phyloP scores from a whole-genome alignment of 2,888 invertebrate genomes.

The Xylophagus ater region DNA sequence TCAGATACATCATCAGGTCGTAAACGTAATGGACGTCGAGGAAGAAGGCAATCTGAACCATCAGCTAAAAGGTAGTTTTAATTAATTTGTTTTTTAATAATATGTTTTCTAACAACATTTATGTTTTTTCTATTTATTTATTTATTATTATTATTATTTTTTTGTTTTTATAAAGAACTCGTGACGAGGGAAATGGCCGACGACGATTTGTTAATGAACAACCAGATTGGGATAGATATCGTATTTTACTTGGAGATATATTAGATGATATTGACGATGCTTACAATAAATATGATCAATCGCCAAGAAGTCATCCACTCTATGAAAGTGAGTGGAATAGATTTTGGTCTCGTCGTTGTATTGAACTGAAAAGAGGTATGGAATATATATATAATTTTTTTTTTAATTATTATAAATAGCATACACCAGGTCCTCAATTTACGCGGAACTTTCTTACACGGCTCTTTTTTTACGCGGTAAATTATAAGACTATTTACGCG shows the following conservation, averaged over 20 bases:
- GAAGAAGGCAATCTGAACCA: no score
- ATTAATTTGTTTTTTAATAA: not conserved
- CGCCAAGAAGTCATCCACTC: conserved; percentile 12
- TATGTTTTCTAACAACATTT: not conserved
- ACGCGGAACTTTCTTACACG: no score
- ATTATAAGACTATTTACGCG: no score
- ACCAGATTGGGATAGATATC: conserved; percentile 11
- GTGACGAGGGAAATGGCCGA: no score
- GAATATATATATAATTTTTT: no score
- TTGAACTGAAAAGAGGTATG: conserved; percentile 12
- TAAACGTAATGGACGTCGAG: not conserved
- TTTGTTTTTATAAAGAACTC: not conserved
- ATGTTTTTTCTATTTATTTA: not conserved
- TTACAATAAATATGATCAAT: conserved; percentile 12
- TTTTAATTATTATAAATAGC: no score
- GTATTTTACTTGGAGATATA: conserved; percentile 4
- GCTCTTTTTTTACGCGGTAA: no score
- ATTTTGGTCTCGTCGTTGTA: conserved; percentile 8
- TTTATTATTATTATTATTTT: not conserved
- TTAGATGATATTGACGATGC: conserved; percentile 12
- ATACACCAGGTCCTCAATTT: not conserved
- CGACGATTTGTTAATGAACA: not conserved
- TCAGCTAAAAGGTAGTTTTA: no score
- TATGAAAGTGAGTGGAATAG: conserved; percentile 11
- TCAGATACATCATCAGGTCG: not conserved